Base-by-base conservation (phyloP, 2,888 invertebrate species). In the Zeuzera pyrina region DNA sequence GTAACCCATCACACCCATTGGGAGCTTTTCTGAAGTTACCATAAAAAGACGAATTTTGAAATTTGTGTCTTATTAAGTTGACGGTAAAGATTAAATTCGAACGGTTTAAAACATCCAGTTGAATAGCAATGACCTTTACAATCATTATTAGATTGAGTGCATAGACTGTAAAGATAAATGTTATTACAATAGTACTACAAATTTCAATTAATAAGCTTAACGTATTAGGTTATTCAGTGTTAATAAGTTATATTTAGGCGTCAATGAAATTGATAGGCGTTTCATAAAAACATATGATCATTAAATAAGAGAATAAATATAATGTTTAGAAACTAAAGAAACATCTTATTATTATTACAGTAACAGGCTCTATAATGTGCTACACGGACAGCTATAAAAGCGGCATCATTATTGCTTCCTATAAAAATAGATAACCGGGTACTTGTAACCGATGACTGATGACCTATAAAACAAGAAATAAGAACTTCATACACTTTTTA, bases 1-100 rank as follows among this genome's bases (percentile, higher is more conserved):
- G 76, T 66, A 60, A 54, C 71, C 66, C 65, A 76, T 79, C 67
- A 66, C 57, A 59, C 53, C 54, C 67, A 70, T 70, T 72, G 60
- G 53, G 35, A 67, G 63, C 65, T 65, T 71, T 71, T 63, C 61
- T 61, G 60, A 56, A 57, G 57, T 56, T 56, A 42, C 47, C 39
- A 49, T 44, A 40, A 34, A 39, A 30, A 43, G 26, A 33, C 31
- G 31, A 35, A 38, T 35, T 27, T 38, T 32, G 38, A 28, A 43
- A 38, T 47, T 42, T 52, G 41, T 30, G 44, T 51, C 41, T 41
- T 59, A 52, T 36, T 27, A 10, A 6, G 6, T 10, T 34, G 25
- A 29, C 3, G 21, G 34, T 52, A 62, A 41, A 46, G 49, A 35
- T 41, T 23, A 45, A 38, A 47, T 51, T 59, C 29, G 23, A 35